Percentiles rank a stretch among this genome's conserved stretches.
Conservation (phyloP, 2,888 invertebrate genomes). For the Tetanocera ferruginea region DNA sequence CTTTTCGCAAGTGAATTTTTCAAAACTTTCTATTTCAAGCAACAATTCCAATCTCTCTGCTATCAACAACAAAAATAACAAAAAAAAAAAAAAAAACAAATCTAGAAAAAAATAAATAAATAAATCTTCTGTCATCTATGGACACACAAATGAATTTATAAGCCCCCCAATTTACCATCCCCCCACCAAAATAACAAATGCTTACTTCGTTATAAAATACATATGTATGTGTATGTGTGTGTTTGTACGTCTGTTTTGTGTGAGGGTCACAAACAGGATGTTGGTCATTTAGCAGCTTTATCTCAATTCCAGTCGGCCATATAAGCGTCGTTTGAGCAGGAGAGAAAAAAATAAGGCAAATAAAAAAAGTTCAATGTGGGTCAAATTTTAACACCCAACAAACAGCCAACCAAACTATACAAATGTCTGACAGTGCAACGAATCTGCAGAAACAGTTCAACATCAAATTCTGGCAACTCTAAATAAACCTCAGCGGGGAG, state of each 20-base stretch:
- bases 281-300: conserved; percentile 36
- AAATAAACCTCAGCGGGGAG: neutral
- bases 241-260: neutral
- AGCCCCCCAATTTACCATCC: conserved; percentile 6
- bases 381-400: conserved; percentile 13
- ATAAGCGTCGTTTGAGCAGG: neutral
- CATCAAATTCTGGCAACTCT: neutral
- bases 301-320: conserved; percentile 32
- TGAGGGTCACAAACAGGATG: conserved; percentile 28
- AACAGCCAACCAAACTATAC: neutral
- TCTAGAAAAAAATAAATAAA: conserved; percentile 6
- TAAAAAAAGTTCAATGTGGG: conserved; percentile 9
- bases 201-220: neutral
- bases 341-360: neutral
- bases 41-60: too few species aligned
- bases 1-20: too few species aligned
- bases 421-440: neutral
- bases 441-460: neutral
- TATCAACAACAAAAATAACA: neutral
- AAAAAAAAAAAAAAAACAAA: neutral
- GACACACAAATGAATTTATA: conserved; percentile 37
- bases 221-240: neutral
- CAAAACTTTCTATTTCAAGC: too few species aligned
- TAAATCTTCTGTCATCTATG: conserved; percentile 37
- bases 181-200: neutral